These are phyloP conservation scores for Pomatostomus ruficeps DNA, from an alignment of 2,113 vertebrate species.

Conservation along the genomic window DNA sequence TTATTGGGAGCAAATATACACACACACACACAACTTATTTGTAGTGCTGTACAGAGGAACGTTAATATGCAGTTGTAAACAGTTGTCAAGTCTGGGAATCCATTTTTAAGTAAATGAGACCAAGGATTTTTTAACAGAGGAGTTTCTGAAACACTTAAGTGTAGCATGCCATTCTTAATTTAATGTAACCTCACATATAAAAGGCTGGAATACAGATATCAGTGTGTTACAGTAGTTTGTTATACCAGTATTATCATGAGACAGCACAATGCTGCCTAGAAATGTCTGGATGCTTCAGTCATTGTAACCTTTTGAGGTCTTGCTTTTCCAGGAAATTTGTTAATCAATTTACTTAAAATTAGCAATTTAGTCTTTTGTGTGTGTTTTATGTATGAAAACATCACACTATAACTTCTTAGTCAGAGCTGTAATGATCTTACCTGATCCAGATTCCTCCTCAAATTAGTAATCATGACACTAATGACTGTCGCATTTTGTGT, in stretches of 20 bases:
- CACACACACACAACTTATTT: neutral
- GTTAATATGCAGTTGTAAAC: neutral
- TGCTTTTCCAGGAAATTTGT: neutral
- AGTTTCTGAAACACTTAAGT: neutral
- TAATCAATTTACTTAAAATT: neutral
- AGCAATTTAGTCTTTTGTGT: neutral
- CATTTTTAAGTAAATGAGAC: neutral
- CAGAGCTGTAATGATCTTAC: neutral
- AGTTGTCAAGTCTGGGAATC: neutral
- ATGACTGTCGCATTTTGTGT: accelerated
- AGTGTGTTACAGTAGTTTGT: neutral
- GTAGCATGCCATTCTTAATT: neutral
- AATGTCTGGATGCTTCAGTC: neutral
- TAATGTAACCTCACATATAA: neutral
- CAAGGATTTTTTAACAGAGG: neutral
- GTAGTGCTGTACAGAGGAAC: neutral
- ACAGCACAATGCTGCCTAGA: neutral
- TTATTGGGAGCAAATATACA: neutral
- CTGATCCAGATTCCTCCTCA: neutral
- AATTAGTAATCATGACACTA: neutral
- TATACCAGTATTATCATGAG: neutral
- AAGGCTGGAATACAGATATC: neutral
- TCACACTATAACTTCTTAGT: neutral
- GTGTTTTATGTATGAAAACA: neutral
- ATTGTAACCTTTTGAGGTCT: neutral